Evolutionary conservation across 2,888 invertebrate species (phyloP), one percentile per base, ranked within the genome.

Genomic region (Sarcophaga subvicina): DNA sequence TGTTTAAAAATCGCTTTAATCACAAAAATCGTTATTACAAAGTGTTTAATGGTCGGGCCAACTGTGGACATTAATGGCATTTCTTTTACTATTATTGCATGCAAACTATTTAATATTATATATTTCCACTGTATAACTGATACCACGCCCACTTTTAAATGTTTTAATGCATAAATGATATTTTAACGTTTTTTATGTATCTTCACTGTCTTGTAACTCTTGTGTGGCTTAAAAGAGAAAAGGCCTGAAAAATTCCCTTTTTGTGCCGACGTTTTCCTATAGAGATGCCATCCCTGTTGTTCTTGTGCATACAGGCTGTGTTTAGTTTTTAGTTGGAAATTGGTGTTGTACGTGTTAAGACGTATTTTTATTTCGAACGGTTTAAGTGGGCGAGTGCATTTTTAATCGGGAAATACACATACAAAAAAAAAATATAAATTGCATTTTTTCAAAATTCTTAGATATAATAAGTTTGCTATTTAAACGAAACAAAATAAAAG

Each of bases 261-360:
- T 54, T 54, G 12, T 54, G 0, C 54, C 4, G 4, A 5, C 17
- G 17, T 54, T 54, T 54, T 54, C 17, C 17, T 54, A 54, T 17
- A 17, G 17, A 12, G 4, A 4, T 54, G 17, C 54, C 54, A 54
- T 54, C 54, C 2, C 54, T 54, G 54, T 54, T 17, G 17, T 54
- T 54, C 17, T 54, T 62, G 17, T 22, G n/a, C 67, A 45, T 11
- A n/a, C 4, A 14, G 76, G 66, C 60, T 80, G 77, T 75, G 76
- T 82, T 81, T 14, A 85, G 54, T 73, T 78, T 60, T 85, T 49
- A 86, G 80, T 86, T 69, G 75, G 59, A 75, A 77, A 81, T 80
- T 78, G 59, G 60, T 76, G 78, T 78, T 86, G 78, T 83, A 49
- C 70, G 79, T 79, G 86, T 67, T 60, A 62, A 47, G 76, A 67